Evolutionary conservation across 2,797 vertebrate species (phyloP).

Genomic region (Malurus splendens): DNA sequence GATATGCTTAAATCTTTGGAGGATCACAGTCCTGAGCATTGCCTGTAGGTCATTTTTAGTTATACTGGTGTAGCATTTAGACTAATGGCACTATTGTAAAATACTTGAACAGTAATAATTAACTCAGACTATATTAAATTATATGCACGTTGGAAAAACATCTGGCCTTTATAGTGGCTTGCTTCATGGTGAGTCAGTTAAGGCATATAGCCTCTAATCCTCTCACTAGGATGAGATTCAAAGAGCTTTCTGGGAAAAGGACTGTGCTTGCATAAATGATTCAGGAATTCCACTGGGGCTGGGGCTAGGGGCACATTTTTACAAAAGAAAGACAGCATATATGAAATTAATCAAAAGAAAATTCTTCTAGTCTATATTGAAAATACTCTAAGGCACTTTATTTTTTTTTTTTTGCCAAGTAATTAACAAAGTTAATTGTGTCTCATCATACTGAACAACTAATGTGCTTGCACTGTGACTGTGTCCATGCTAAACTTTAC

Average conservation of each 20-base stretch:
- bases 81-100: not conserved
- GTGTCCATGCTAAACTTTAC: not conserved
- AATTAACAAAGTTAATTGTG: constrained; percentile 27
- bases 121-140: not conserved
- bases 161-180: not conserved
- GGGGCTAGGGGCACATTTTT: not conserved
- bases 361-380: not conserved
- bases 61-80: not conserved
- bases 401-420: not conserved
- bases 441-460: not conserved
- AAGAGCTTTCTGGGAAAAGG: not conserved
- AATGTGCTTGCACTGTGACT: not conserved
- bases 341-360: constrained; percentile 2
- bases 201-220: not conserved
- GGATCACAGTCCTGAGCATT: not conserved
- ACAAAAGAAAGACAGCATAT: not conserved
- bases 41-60: not conserved
- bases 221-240: not conserved
- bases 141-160: not conserved
- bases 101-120: not conserved
- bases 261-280: not conserved
- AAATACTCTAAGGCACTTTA: constrained; percentile 6
- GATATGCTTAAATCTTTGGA: not conserved
- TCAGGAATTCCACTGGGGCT: not conserved
- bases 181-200: not conserved